phyloP scores from a whole-genome alignment of 2,888 invertebrate species.

The Tuta absoluta region DNA sequence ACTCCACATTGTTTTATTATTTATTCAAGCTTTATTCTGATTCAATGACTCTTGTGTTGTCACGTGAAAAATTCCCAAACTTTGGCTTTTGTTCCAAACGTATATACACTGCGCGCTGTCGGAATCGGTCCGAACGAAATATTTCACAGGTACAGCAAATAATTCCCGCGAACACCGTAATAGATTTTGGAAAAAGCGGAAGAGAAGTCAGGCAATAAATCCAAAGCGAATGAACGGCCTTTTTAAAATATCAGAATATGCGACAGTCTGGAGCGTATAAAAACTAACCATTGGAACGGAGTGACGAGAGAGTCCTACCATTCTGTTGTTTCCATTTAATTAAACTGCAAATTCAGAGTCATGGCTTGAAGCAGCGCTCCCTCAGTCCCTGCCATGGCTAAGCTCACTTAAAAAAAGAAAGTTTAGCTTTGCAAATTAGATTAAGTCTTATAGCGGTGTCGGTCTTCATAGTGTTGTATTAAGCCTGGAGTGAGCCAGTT shows the following conservation, averaged over 20 bases:
- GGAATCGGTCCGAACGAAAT: conserved; percentile 42
- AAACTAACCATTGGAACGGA: conserved; percentile 62
- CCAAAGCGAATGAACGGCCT: conserved; percentile 48
- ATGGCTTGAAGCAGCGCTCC: conserved; percentile 49
- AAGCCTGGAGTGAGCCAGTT: conserved; percentile 31
- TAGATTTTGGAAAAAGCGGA: conserved; percentile 67
- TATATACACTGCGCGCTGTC: conserved; percentile 23
- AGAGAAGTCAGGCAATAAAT: conserved; percentile 66
- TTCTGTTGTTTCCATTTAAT: conserved; percentile 77
- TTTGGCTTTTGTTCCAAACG: conserved; percentile 25
- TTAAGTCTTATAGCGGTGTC: conserved; percentile 54
- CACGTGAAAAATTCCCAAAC: conserved; percentile 25
- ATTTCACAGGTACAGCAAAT: conserved; percentile 60
- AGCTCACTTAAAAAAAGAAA: conserved; percentile 57
- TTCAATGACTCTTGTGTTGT: conserved; percentile 14
- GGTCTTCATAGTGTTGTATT: conserved; percentile 47
- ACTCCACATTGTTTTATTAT: background rate
- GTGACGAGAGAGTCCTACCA: conserved; percentile 62
- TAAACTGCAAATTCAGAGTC: conserved; percentile 70
- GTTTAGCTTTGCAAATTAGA: conserved; percentile 66
- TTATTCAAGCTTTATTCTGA: background rate
- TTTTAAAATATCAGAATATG: conserved; percentile 54
- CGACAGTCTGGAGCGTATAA: conserved; percentile 46
- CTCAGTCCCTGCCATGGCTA: conserved; percentile 39
- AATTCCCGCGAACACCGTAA: conserved; percentile 61